Percentiles rank a stretch among this genome's conserved stretches.
Conservation (phyloP, 2,888 invertebrate genomes). For the Mayetiola destructor region DNA sequence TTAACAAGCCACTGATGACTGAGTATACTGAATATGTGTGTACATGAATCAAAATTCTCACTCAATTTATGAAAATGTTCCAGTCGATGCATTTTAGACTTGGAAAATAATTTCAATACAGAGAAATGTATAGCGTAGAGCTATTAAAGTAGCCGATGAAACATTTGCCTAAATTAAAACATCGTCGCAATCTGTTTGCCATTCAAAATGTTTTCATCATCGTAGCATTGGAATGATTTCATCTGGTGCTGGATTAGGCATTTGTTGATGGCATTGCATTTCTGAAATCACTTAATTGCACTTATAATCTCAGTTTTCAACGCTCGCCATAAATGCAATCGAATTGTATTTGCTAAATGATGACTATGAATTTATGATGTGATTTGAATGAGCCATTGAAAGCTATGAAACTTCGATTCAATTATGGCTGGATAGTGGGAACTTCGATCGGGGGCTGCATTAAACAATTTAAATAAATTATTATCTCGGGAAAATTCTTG, state of each 20-base stretch:
- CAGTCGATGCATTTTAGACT: no score
- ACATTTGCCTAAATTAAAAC: no score
- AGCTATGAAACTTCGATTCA: neutral
- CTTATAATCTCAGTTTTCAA: neutral
- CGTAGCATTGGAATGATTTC: neutral
- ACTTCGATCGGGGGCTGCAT: neutral
- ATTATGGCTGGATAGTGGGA: neutral
- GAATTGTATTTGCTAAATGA: neutral
- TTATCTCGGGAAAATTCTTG: neutral
- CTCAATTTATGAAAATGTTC: no score
- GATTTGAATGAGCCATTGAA: neutral
- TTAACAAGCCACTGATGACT: no score
- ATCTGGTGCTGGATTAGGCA: neutral
- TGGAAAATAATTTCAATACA: no score
- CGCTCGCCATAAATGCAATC: neutral
- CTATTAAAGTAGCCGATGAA: no score
- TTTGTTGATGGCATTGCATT: neutral
- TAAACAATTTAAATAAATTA: neutral
- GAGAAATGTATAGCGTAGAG: no score
- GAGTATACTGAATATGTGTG: no score
- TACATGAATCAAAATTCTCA: no score
- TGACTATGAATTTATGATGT: conserved; percentile 8
- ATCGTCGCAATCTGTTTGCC: neutral
- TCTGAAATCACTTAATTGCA: neutral
- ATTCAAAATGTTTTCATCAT: neutral